A percentile compares a stretch with the other conserved stretches of the same genome.
Conservation (phyloP, 2,888 invertebrate species). For the Siphonodentalium dalli region DNA sequence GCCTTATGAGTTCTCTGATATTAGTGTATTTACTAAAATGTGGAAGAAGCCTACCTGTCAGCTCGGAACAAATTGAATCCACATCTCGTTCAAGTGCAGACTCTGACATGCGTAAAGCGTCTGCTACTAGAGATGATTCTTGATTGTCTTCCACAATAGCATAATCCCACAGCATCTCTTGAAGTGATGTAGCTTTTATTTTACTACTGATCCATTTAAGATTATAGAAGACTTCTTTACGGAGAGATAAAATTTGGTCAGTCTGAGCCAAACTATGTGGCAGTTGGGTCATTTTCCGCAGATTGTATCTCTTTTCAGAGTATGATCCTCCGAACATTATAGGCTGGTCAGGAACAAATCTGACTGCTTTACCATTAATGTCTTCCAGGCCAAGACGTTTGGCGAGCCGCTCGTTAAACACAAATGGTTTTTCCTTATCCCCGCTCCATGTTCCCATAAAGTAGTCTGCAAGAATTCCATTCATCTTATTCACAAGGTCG, state of each 20-base stretch:
- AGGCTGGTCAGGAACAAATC: constrained; percentile 54
- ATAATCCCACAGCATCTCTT: constrained; percentile 91
- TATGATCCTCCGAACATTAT: constrained; percentile 36
- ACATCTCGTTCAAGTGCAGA: constrained; percentile 88
- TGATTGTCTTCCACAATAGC: constrained; percentile 67
- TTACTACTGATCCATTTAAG: constrained; percentile 97
- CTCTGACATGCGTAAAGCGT: constrained; percentile 89
- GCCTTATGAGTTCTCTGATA: constrained; percentile 30
- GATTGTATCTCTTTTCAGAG: constrained; percentile 42
- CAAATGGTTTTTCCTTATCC: constrained; percentile 46
- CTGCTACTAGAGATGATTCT: constrained; percentile 90
- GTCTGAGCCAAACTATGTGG: constrained; percentile 48
- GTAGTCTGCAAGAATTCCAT: constrained; percentile 58
- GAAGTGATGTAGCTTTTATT: constrained; percentile 90
- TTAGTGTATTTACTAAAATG: constrained; percentile 15
- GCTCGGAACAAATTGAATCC: constrained; percentile 90
- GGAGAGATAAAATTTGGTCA: constrained; percentile 79
- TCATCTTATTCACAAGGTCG: too few species aligned
- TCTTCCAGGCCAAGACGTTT: constrained; percentile 32
- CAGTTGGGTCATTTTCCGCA: constrained; percentile 54
- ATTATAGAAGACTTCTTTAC: constrained; percentile 90
- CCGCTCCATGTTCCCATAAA: constrained; percentile 57
- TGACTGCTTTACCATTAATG: constrained; percentile 39
- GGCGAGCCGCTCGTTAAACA: constrained; percentile 36
- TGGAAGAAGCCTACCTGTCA: constrained; percentile 91